Evolutionary conservation across 1,140 invertebrate species (phyloP), one percentile per base, ranked within the genome.

Genomic region (Drosophila auraria): DNA sequence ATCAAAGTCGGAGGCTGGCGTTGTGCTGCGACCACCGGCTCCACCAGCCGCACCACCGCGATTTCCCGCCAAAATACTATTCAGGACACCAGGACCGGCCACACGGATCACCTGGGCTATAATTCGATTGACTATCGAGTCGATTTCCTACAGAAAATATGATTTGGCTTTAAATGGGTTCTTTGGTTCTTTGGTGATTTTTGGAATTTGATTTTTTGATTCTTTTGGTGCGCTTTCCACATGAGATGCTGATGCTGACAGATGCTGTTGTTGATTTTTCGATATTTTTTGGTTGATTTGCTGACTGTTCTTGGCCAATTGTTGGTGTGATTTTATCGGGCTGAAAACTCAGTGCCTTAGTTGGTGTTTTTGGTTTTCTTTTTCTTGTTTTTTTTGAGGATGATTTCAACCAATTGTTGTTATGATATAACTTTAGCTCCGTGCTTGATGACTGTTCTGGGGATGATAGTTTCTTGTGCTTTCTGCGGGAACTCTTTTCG

Each of bases 51-150:
- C 70, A 50, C 63, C 70, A 42, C 82, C 86, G 2, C 91, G 90
- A 76, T 92, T 92, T 11, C 81, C 90, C 36, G 82, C 78, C 51
- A 93, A 66, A 17, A 93, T 54, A 47, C 80, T 89, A 44, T 79
- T 94, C 45, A 96, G 94, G 45, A 96, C 82, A 62, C 95, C 93
- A 7, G 96, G 95, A 6, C 96, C 96, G 83, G 96, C 94, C 45
- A 95, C 93, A 68, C 95, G 94, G 91, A 97, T 95, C 82, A 96
- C 92, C 89, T 95, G 94, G 87, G 95, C 94, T 80, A 95, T 95
- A 93, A 97, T 94, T 91, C 94, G 93, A 94, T 96, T 96, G 93
- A 96, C 95, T 94, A 96, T 96, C 92, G 95, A 93, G 94, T 96
- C 96, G 94, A 97, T 94, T 94, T 96, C 95, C 96, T 96, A 96